phyloP scores from a whole-genome alignment of 1,140 invertebrate species.

The Euura lappo region DNA sequence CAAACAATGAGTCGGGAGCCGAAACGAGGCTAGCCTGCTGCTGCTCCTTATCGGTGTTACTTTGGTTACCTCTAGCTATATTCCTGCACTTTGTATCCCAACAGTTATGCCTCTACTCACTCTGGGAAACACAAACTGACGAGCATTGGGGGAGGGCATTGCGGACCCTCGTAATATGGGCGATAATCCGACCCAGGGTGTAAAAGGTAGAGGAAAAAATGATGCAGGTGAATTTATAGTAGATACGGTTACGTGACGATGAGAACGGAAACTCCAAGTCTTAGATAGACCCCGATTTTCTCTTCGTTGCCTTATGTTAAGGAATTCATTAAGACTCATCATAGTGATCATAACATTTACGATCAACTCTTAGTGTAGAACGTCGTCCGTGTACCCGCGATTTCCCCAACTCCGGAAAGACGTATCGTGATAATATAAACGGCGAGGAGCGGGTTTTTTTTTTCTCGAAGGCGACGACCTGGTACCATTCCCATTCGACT shows the following conservation, averaged over 20 bases:
- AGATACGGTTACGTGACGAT: background rate
- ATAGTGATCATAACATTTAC: no score
- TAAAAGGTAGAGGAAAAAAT: background rate
- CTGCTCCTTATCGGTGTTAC: background rate
- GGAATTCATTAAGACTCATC: no score
- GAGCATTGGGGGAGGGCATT: background rate
- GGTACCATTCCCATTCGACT: background rate
- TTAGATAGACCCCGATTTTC: no score
- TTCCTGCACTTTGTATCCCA: background rate
- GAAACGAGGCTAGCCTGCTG: constrained; percentile 32
- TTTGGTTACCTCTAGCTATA: background rate
- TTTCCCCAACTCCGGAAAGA: background rate
- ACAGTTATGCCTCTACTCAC: background rate
- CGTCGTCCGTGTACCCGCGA: no score
- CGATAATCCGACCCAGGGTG: background rate
- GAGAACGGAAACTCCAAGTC: background rate
- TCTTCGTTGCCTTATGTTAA: no score
- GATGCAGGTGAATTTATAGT: background rate
- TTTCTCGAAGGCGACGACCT: background rate
- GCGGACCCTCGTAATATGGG: background rate
- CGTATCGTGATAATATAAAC: background rate
- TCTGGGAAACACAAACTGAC: background rate
- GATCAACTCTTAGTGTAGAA: no score
- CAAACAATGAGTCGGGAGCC: constrained; percentile 59
- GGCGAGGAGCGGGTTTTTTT: background rate